phyloP scores from a whole-genome alignment of 2,113 vertebrate species.

The Tiliqua scincoides region DNA sequence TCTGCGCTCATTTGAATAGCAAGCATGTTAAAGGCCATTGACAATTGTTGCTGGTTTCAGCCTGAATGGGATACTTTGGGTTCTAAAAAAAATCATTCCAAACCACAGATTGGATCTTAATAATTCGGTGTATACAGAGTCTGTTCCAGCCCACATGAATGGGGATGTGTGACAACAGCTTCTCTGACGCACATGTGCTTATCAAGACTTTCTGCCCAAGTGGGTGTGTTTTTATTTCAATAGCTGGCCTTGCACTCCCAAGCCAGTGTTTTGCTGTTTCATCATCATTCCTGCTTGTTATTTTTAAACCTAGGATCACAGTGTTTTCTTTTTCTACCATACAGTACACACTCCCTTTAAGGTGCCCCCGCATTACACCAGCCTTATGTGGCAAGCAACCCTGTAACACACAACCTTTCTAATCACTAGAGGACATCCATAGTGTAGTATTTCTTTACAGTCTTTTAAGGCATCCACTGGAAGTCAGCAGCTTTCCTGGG shows the following conservation, averaged over 20 bases:
- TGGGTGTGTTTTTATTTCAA: not conserved
- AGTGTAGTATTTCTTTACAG: slow-evolving; percentile 47
- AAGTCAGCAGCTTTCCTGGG: slow-evolving; percentile 48
- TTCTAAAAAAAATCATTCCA: slow-evolving; percentile 57
- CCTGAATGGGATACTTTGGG: slow-evolving; percentile 61
- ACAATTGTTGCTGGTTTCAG: slow-evolving; percentile 74
- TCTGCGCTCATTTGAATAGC: slow-evolving; percentile 70
- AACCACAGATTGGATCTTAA: slow-evolving; percentile 36
- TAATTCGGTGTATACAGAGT: not conserved
- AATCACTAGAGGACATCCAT: slow-evolving; percentile 7
- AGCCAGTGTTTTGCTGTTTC: slow-evolving; percentile 42
- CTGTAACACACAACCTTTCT: not conserved
- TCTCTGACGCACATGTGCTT: not conserved
- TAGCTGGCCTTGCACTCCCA: slow-evolving; percentile 49
- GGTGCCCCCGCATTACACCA: slow-evolving; percentile 2
- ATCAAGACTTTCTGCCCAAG: not conserved
- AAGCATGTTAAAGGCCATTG: slow-evolving; percentile 70
- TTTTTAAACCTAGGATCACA: slow-evolving; percentile 4
- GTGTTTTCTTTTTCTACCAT: not conserved
- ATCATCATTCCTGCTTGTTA: slow-evolving; percentile 24
- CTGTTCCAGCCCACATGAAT: not conserved
- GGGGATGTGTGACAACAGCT: rapidly evolving
- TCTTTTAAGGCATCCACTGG: slow-evolving; percentile 44
- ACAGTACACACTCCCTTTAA: not conserved
- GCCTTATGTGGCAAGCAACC: not conserved